These are phyloP conservation scores for Leucoma salicis DNA, from an alignment of 2,888 invertebrate species.

Conservation along the genomic window DNA sequence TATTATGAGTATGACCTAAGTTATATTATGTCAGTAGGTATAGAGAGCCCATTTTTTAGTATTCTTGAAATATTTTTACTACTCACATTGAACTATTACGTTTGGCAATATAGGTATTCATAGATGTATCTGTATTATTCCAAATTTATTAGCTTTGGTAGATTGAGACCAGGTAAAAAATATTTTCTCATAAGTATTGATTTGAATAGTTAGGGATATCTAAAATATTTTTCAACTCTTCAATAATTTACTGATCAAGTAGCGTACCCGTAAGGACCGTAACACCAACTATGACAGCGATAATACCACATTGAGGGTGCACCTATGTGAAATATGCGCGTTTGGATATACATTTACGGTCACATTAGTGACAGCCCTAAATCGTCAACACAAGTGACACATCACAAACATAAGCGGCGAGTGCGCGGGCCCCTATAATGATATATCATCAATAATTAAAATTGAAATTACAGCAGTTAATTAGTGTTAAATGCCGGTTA, in stretches of 20 bases:
- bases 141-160: too few relatives aligned
- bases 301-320: conserved; percentile 28
- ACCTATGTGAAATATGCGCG: conserved; percentile 41
- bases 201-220: too few relatives aligned
- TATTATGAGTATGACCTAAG: too few relatives aligned
- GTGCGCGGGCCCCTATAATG: conserved; percentile 53
- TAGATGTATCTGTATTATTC: too few relatives aligned
- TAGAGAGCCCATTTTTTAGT: too few relatives aligned
- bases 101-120: too few relatives aligned
- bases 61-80: too few relatives aligned
- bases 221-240: background rate
- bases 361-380: conserved; percentile 45
- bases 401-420: conserved; percentile 55
- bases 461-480: conserved; percentile 60
- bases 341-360: conserved; percentile 35
- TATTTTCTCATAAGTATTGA: too few relatives aligned
- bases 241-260: conserved; percentile 16
- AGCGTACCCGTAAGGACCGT: conserved; percentile 30
- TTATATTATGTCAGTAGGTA: too few relatives aligned
- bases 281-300: conserved; percentile 30
- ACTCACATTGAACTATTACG: too few relatives aligned
- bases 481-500: conserved; percentile 64
- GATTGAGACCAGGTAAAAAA: too few relatives aligned
- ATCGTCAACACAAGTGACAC: conserved; percentile 46
- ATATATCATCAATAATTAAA: conserved; percentile 52